phyloP scores from a whole-genome alignment of 2,113 vertebrate species.

The Aix galericulata region DNA sequence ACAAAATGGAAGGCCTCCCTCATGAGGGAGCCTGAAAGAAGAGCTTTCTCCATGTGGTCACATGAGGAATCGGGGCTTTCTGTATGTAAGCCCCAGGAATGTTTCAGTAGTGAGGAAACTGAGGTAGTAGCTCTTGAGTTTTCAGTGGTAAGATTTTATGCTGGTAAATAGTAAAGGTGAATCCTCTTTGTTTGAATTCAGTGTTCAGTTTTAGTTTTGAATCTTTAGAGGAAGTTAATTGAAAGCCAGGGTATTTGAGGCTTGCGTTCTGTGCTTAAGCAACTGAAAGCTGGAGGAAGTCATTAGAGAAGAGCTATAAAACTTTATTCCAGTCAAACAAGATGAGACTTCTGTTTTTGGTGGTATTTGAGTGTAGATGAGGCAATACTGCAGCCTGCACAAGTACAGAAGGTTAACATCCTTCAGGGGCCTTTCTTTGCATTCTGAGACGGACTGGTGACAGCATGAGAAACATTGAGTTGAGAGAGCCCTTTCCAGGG shows the following conservation, averaged over 20 bases:
- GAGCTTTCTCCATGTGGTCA: neutral
- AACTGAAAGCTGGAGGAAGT: neutral
- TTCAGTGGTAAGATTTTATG: neutral
- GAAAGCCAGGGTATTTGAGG: neutral
- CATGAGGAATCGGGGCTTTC: neutral
- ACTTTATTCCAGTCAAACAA: neutral
- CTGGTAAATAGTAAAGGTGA: neutral
- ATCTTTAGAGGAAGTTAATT: neutral
- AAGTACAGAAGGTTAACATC: neutral
- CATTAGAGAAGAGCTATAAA: neutral
- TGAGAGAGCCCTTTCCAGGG: neutral
- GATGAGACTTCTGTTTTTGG: neutral
- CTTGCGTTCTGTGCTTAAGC: neutral
- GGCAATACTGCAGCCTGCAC: neutral
- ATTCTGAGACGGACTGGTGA: accelerated
- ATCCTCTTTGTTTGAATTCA: neutral
- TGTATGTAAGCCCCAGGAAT: neutral
- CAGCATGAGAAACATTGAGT: neutral
- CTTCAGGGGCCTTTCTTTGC: neutral
- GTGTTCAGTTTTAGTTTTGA: neutral
- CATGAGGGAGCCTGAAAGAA: neutral
- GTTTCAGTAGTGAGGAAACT: neutral
- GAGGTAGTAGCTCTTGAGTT: neutral
- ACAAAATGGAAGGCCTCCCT: neutral
- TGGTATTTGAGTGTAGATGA: neutral